Conservation (phyloP, 2,113 vertebrate species). For the Copsychus sechellarum region DNA sequence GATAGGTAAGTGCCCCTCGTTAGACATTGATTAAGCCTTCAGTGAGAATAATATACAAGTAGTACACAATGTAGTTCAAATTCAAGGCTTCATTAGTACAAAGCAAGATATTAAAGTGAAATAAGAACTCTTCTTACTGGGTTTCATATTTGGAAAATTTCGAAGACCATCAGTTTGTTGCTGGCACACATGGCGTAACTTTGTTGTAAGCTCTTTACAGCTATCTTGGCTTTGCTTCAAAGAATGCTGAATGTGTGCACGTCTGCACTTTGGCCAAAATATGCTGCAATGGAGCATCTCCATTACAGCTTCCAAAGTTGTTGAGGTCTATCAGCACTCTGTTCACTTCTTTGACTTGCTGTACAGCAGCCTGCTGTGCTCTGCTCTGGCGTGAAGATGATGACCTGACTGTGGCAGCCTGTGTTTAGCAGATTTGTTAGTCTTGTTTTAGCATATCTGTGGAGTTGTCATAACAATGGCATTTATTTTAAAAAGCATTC, state of each 20-base stretch:
- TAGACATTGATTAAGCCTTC: background rate
- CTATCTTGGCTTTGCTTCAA: background rate
- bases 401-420: background rate
- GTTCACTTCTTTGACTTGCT: background rate
- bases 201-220: background rate
- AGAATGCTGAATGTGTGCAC: background rate
- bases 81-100: background rate
- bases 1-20: background rate
- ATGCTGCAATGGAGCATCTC: background rate
- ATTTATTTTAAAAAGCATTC: background rate
- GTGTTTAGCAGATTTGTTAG: background rate
- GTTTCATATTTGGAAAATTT: background rate
- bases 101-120: background rate
- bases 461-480: background rate
- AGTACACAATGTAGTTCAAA: background rate
- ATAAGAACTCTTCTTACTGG: background rate
- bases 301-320: background rate
- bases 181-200: rapidly evolving
- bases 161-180: background rate
- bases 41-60: background rate
- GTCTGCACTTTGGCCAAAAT: background rate
- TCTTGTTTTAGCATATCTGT: background rate
- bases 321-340: background rate
- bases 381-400: rapidly evolving
- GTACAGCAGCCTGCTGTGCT: background rate